Evolutionary conservation across 2,888 invertebrate species (phyloP), one percentile per base, ranked within the genome.

Genomic region (Drosophila lutescens): DNA sequence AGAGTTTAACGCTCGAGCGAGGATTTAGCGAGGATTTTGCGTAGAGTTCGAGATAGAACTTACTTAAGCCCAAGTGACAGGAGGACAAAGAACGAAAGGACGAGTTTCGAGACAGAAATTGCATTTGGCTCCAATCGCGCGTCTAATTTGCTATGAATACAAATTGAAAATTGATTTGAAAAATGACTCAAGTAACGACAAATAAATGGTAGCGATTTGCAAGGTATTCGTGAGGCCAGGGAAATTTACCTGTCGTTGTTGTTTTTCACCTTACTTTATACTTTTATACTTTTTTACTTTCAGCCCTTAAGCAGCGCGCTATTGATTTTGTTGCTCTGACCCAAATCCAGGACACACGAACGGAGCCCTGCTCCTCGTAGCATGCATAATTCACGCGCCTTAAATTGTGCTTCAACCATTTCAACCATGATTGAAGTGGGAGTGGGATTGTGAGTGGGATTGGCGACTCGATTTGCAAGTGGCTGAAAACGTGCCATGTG

Each of bases 251-350:
- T 60, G 44, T 7, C 36, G 34, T 32, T 13, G 15, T 15, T 47
- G 26, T 17, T 34, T 49, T 20, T 17, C 1, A 12, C 15, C 12
- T 46, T n/a, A 4, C n/a, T 46, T 26, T 26, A 20, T 26, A 26
- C 26, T 4, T 23, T 23, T 23, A 4, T 23, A 23, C 12, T 26
- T 46, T 46, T 54, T 36, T 44, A 26, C 13, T 20, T 38, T 40
- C 38, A 67, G 26, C 43, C 44, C 55, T n/a, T 12, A 17, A 53
- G 13, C 38, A 12, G 66, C 15, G 58, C 44, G 66, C 59, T 79
- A 83, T 87, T 88, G 88, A 86, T 86, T 85, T 86, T 73, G 78
- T 66, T 72, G 30, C 65, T 76, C 62, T 86, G 86, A 84, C 86
- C 80, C 76, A 86, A 80, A 78, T 86, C 55, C 26, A 46, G 20